Base-by-base conservation (phyloP, 92 coral and sea anemone genomes). In the Zoanthus sociatus region DNA sequence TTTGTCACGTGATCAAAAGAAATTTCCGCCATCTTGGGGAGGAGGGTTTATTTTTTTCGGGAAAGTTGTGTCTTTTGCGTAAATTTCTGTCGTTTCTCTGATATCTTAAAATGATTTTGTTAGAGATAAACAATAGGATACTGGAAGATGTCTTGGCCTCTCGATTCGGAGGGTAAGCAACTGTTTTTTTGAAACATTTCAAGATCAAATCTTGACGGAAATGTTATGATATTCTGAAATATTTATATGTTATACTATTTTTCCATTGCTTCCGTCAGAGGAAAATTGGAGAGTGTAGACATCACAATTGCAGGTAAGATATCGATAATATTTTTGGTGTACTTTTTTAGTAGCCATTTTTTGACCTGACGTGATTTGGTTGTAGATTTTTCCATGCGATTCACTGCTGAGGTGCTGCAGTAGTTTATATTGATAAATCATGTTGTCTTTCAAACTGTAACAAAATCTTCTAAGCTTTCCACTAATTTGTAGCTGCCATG, bases 211-310 rank as follows among this genome's bases (percentile, higher is more conserved):
- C 9, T 61, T 68, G 53, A 31, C 73, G 71, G 61, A 81, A 61
- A 51, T 58, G 32, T 7, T 7, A 1, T 77, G 21, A 71, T 14
- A 46, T 63, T 1, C 3, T 58, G 17, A 58, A 16, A 58, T 12
- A 20, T 18, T 58, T 26, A 26, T 26, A 12, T 14, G 15, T 16
- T n/a, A 18, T 30, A 31, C 67, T 9, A 32, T 81, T 47, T 66
- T 45, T 54, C 21, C 42, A 4, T 81, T 81, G 63, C 85, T 81
- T 81, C 85, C 76, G 83, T 51, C 76, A 97, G 99, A 53, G 99
- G 93, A 78, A 97, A 97, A 92, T 93, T 95, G 71, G 99, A 97
- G 94, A 93, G 95, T 32, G 98, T 93, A 54, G 98, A 97, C 78
- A 88, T 97, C 32, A 97, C 98, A 37, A 89, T 97, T 76, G 98